phyloP scores from a whole-genome alignment of 2,797 vertebrate genomes.

The Emys orbicularis region DNA sequence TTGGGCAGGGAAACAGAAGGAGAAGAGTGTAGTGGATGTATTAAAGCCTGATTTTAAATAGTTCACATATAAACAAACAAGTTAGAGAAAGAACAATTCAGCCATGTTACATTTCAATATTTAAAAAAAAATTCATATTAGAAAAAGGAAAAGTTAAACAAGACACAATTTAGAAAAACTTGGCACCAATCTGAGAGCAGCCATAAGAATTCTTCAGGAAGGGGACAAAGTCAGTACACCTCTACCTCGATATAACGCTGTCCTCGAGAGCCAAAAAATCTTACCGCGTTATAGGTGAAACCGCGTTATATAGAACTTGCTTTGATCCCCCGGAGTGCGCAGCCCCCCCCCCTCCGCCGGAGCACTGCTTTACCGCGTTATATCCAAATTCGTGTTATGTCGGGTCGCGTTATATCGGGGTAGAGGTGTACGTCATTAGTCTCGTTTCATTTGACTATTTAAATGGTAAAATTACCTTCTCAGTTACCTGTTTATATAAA shows the following conservation, averaged over 20 bases:
- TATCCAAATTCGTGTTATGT: no score
- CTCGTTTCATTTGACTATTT: not conserved
- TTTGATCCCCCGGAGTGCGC: no score
- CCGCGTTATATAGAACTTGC: no score
- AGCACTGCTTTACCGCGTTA: no score
- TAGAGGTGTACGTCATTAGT: not conserved
- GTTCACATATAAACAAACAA: not conserved
- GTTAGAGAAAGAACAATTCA: not conserved
- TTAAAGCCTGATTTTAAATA: not conserved
- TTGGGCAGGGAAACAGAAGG: not conserved
- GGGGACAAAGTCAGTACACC: not conserved
- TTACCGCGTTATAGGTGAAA: no score
- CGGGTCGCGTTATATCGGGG: no score
- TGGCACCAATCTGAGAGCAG: not conserved
- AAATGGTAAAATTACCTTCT: not conserved
- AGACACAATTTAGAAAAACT: not conserved
- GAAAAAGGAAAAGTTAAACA: not conserved
- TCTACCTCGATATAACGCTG: no score
- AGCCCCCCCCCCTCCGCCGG: no score
- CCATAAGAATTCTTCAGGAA: not conserved
- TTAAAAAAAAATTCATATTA: not conserved
- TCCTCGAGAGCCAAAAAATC: no score
- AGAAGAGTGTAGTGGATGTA: not conserved
- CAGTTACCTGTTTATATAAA: not conserved
- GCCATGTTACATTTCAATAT: not conserved